Evolutionary conservation across 37 sponge, comb jelly and placozoan species (phyloP).

Genomic region (Tethya wilhelma): DNA sequence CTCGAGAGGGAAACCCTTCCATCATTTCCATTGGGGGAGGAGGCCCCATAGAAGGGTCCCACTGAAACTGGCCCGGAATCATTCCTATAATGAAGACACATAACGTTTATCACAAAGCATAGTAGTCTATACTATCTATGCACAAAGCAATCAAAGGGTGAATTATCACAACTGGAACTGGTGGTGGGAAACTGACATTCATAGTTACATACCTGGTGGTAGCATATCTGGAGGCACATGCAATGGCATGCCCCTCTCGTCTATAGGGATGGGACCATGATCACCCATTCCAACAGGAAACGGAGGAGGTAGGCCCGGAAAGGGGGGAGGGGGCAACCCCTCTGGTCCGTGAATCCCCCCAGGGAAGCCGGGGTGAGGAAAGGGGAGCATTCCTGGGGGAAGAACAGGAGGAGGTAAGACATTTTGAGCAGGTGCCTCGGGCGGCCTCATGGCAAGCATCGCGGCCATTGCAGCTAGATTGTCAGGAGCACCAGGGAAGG

Average conservation of each 20-base stretch:
- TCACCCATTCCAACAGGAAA: conserved; percentile 45
- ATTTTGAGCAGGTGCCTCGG: conserved; percentile 15
- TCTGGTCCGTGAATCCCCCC: neutral
- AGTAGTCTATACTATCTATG: too few species aligned
- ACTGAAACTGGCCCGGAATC: conserved; percentile 37
- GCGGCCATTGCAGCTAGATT: conserved; percentile 58
- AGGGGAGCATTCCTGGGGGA: conserved; percentile 7
- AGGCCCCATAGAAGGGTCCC: conserved; percentile 79
- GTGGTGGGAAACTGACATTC: neutral
- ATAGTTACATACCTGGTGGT: neutral
- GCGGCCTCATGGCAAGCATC: conserved; percentile 35
- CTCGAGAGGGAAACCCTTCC: conserved; percentile 9
- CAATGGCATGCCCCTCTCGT: conserved; percentile 44
- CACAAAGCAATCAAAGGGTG: too few species aligned
- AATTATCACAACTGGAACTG: neutral
- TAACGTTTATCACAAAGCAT: too few species aligned
- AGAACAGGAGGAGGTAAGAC: conserved; percentile 12
- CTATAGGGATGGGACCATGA: conserved; percentile 40
- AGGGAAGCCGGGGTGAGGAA: conserved; percentile 46
- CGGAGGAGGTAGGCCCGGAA: conserved; percentile 61
- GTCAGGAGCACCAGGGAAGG: conserved; percentile 21
- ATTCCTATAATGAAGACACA: too few species aligned
- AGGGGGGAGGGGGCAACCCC: conserved; percentile 3
- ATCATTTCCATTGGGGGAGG: conserved; percentile 56
- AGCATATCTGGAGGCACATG: conserved; percentile 35